A percentile compares a stretch with the other conserved stretches of the same genome.
Evolutionary conservation across 2,797 vertebrate species (phyloP).

Genomic region (Ibycter americanus): DNA sequence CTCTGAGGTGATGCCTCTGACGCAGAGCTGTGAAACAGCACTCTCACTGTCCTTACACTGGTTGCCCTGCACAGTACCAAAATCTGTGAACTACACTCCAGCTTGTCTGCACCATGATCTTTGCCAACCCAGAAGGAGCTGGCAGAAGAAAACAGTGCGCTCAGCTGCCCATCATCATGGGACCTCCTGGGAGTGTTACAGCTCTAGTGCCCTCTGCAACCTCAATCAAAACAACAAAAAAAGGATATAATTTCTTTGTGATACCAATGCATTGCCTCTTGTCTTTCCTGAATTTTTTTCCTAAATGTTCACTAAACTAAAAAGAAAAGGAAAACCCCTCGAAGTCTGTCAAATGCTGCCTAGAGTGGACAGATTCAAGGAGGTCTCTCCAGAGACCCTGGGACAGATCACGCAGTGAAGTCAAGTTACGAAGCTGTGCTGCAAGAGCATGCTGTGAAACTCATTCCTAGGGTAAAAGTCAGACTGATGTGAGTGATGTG

Average conservation of each 20-base stretch:
- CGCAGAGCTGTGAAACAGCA: rapidly evolving
- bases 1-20: background rate
- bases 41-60: rapidly evolving
- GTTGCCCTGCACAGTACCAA: rapidly evolving
- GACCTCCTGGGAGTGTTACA: background rate
- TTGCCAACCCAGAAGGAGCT: background rate
- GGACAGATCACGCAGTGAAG: background rate
- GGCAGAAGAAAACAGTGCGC: background rate
- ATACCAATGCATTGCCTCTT: background rate
- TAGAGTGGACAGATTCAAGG: background rate
- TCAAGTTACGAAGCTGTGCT: background rate
- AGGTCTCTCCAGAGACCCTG: background rate
- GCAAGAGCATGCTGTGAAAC: background rate
- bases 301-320: background rate
- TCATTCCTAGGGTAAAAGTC: conserved; percentile 20
- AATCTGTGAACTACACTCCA: background rate
- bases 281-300: background rate
- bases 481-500: conserved; percentile 41
- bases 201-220: background rate
- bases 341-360: background rate
- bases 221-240: background rate
- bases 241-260: background rate
- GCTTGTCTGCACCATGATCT: background rate
- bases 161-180: background rate
- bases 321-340: background rate